phyloP scores from a whole-genome alignment of 2,888 invertebrate genomes.

The Oxystoma pomonae region DNA sequence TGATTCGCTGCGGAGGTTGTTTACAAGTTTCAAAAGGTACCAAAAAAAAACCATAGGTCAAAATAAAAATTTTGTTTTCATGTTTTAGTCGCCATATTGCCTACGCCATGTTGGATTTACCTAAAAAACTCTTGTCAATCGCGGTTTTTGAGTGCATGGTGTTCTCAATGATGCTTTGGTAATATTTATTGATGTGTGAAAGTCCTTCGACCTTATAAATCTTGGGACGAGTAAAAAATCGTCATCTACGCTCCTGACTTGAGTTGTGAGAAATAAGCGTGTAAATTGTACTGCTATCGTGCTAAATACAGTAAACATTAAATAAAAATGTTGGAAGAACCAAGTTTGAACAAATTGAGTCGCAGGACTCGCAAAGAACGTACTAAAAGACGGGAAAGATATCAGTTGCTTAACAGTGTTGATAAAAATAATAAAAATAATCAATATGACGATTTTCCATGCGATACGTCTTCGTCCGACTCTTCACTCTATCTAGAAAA shows the following conservation, averaged over 20 bases:
- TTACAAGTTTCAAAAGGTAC: conserved; percentile 52
- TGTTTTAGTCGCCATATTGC: no score
- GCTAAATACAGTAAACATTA: background rate
- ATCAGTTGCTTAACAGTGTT: conserved; percentile 32
- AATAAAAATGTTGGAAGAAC: conserved; percentile 37
- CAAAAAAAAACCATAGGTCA: no score
- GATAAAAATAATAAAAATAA: conserved; percentile 19
- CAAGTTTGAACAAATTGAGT: conserved; percentile 32
- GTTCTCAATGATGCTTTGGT: no score
- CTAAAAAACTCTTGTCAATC: no score
- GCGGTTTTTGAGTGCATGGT: no score
- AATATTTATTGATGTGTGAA: no score
- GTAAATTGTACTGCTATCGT: no score
- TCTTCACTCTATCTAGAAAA: conserved; percentile 21
- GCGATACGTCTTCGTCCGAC: conserved; percentile 23
- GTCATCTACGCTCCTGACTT: no score
- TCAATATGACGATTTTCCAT: background rate
- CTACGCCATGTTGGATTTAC: no score
- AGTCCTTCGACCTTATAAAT: no score
- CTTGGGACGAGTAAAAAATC: no score
- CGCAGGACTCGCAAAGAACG: conserved; percentile 41
- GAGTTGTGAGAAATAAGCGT: background rate
- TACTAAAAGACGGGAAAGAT: conserved; percentile 41
- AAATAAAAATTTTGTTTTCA: no score
- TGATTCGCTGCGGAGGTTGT: conserved; percentile 70